Percentiles rank a stretch among this genome's conserved stretches.
Evolutionary conservation across 1,140 invertebrate species (phyloP).

Genomic region (Spodoptera litura): DNA sequence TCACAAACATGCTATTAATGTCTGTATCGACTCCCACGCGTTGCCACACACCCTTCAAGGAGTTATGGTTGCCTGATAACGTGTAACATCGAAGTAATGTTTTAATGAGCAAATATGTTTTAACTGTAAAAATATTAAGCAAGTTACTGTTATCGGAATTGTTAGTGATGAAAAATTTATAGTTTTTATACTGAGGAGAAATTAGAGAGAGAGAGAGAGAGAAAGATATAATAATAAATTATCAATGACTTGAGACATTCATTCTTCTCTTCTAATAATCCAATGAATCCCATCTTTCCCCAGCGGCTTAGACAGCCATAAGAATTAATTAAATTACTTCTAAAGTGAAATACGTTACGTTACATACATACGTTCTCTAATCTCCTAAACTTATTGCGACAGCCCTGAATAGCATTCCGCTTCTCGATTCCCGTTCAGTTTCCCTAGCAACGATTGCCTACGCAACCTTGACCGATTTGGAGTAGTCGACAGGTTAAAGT

Average conservation of each 20-base stretch:
- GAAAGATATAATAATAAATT: too few relatives aligned
- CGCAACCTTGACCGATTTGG: constrained; percentile 31
- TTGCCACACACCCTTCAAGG: constrained; percentile 50
- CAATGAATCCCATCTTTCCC: constrained; percentile 5
- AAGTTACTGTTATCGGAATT: too few relatives aligned
- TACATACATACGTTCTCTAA: background rate
- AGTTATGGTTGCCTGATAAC: constrained; percentile 11
- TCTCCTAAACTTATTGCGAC: constrained; percentile 10
- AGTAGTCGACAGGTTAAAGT: constrained; percentile 20
- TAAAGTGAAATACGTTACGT: background rate
- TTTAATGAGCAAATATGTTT: too few relatives aligned
- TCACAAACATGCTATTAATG: constrained; percentile 47
- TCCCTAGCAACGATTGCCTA: constrained; percentile 13
- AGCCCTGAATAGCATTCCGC: constrained; percentile 16
- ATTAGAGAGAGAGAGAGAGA: too few relatives aligned
- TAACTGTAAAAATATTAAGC: too few relatives aligned
- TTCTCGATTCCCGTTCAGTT: constrained; percentile 19
- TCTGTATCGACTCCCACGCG: constrained; percentile 49
- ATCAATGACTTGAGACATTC: background rate
- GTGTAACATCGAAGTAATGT: too few relatives aligned
- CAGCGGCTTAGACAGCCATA: constrained; percentile 9
- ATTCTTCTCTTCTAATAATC: background rate
- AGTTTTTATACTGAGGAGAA: too few relatives aligned
- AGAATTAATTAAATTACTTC: constrained; percentile 20
- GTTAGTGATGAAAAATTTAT: too few relatives aligned